Conservation (phyloP, 2,888 invertebrate species). For the Stenoptilia bipunctidactyla region DNA sequence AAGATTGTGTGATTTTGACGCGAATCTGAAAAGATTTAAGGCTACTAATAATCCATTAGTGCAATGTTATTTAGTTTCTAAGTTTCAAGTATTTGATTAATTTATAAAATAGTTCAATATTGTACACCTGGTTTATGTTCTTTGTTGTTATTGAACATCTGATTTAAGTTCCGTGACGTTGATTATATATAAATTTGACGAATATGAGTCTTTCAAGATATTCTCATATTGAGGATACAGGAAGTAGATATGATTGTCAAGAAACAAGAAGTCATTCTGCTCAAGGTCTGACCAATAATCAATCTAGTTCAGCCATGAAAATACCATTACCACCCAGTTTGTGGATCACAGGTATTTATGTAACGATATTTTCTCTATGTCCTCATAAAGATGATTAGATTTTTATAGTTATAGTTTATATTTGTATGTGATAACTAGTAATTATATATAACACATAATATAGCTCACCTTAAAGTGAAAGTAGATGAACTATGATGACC, state of each 20-base stretch:
- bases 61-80: slow-evolving; percentile 3
- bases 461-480: too few relatives aligned
- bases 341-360: slow-evolving; percentile 54
- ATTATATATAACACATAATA: too few relatives aligned
- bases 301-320: slow-evolving; percentile 50
- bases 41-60: not conserved
- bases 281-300: slow-evolving; percentile 45
- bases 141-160: slow-evolving; percentile 23
- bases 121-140: slow-evolving; percentile 13
- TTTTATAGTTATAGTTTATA: not conserved
- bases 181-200: not conserved
- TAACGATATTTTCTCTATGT: slow-evolving; percentile 12
- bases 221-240: not conserved
- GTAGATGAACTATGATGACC: slow-evolving; percentile 14
- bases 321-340: slow-evolving; percentile 63
- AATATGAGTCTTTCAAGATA: not conserved
- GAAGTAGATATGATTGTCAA: not conserved
- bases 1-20: slow-evolving; percentile 53
- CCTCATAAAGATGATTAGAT: not conserved
- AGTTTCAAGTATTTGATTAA: slow-evolving; percentile 2
- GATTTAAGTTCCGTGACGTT: not conserved
- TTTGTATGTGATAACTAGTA: too few relatives aligned
- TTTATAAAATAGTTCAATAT: not conserved
- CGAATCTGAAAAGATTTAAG: slow-evolving; percentile 55
- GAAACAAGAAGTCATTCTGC: slow-evolving; percentile 47